These are phyloP conservation scores for Calliphora vicina DNA, from an alignment of 1,140 invertebrate genomes.

Conservation along the genomic window DNA sequence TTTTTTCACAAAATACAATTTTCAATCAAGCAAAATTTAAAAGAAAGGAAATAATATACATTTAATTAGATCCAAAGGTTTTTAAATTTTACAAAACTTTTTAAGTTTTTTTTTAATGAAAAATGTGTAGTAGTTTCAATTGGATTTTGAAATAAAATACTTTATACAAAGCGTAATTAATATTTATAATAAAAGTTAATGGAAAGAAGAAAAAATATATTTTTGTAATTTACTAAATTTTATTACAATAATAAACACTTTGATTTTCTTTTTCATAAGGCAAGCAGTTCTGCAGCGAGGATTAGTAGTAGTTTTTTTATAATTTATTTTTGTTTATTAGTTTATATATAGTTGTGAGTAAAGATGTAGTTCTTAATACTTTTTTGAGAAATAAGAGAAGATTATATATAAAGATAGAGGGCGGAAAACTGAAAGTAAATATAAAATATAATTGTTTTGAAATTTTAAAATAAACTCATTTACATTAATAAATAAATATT, in stretches of 20 bases:
- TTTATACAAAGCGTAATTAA: neutral
- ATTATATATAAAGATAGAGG: neutral
- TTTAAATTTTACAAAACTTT: neutral
- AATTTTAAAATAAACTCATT: too few species aligned
- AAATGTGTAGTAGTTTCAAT: neutral
- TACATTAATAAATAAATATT: too few species aligned
- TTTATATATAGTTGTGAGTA: neutral
- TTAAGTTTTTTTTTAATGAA: neutral
- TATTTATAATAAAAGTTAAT: neutral
- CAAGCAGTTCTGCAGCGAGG: conserved; percentile 11
- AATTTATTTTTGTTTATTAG: neutral
- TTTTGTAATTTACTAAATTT: neutral
- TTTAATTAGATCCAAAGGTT: neutral
- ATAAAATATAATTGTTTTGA: too few species aligned
- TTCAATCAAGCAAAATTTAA: neutral
- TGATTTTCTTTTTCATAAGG: conserved; percentile 6
- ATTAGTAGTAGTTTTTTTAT: conserved; percentile 5
- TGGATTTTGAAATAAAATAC: neutral
- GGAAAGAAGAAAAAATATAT: neutral
- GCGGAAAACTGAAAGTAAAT: too few species aligned
- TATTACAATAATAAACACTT: neutral
- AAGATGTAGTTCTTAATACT: neutral
- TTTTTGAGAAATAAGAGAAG: neutral
- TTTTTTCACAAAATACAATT: conserved; percentile 4
- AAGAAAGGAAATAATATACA: neutral